phyloP scores from a whole-genome alignment of 2,888 invertebrate genomes.

The Thera britannica region DNA sequence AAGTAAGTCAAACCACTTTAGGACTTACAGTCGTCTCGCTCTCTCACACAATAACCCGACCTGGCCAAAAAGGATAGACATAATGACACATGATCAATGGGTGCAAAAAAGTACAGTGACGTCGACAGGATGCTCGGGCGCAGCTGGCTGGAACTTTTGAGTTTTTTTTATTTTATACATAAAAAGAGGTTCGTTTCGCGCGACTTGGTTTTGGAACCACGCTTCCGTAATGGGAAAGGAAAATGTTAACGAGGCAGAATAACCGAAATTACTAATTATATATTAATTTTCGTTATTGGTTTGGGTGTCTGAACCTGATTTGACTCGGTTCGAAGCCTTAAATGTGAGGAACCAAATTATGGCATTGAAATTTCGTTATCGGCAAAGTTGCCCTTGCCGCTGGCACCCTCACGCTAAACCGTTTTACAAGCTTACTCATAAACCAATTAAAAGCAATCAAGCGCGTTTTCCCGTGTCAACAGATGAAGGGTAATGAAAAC shows the following conservation, averaged over 20 bases:
- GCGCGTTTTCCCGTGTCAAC: conserved; percentile 52
- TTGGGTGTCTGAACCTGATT: too few species aligned
- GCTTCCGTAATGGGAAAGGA: conserved; percentile 77
- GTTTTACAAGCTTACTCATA: conserved; percentile 61
- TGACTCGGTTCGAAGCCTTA: neutral
- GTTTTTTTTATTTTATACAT: conserved; percentile 64
- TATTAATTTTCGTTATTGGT: too few species aligned
- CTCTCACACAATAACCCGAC: conserved; percentile 38
- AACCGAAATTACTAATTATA: neutral
- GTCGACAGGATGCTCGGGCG: conserved; percentile 81
- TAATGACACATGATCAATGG: conserved; percentile 66
- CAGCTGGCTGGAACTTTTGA: conserved; percentile 81
- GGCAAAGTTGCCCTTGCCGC: conserved; percentile 41
- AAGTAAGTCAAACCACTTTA: conserved; percentile 52
- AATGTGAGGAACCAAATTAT: conserved; percentile 41
- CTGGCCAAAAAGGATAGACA: conserved; percentile 60
- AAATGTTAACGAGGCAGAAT: conserved; percentile 74
- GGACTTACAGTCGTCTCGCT: conserved; percentile 60
- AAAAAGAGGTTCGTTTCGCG: conserved; percentile 80
- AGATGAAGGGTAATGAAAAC: conserved; percentile 61
- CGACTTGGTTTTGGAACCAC: conserved; percentile 70
- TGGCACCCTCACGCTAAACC: conserved; percentile 51
- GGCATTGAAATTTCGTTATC: conserved; percentile 43
- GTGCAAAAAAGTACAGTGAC: conserved; percentile 75
- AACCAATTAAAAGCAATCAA: conserved; percentile 69